Evolutionary conservation across 2,888 invertebrate species (phyloP), one percentile per base, ranked within the genome.

Genomic region (Timandra comae): DNA sequence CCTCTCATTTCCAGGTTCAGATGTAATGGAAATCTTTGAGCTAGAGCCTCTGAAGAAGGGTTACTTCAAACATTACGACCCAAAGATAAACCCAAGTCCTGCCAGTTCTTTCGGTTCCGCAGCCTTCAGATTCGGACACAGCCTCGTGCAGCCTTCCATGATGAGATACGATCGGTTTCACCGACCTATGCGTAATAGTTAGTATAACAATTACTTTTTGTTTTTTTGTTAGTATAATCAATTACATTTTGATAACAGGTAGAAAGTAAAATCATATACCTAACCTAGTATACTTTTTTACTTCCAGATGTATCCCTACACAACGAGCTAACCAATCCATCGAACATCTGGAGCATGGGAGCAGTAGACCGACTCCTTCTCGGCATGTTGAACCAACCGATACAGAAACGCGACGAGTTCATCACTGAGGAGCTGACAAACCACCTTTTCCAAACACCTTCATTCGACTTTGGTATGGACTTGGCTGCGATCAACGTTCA

Each of bases 401-500:
- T 93, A 0, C 93, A 94, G 47, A 89, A 90, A 50, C 86, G 95
- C 0, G 95, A 95, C 65, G 94, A 95, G 59, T 94, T 92, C 65
- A 92, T 95, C 30, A 90, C 91, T 0, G 89, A 89, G 5, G 94
- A 95, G 58, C 79, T 95, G 8, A 95, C 95, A 3, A 93, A 94
- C 65, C 94, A 93, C 60, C 81, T 95, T 0, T 95, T 95, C 60
- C 93, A 94, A 85, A 91, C 92, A 2, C 63, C 74, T 44, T 86
- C 86, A 6, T 90, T 90, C 38, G 88, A 88, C 11, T 94, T 93
- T 51, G 94, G 96, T 0, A 91, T 96, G 88, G 96, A 96, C 63
- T 78, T 96, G 36, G 94, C 95, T 0, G 93, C 96, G 0, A 91
- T 96, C 32, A 96, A 96, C 55, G 93, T 96, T 21, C 96, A 96